These are phyloP conservation scores for Arion vulgaris DNA, from an alignment of 1,140 invertebrate genomes.

Conservation along the genomic window DNA sequence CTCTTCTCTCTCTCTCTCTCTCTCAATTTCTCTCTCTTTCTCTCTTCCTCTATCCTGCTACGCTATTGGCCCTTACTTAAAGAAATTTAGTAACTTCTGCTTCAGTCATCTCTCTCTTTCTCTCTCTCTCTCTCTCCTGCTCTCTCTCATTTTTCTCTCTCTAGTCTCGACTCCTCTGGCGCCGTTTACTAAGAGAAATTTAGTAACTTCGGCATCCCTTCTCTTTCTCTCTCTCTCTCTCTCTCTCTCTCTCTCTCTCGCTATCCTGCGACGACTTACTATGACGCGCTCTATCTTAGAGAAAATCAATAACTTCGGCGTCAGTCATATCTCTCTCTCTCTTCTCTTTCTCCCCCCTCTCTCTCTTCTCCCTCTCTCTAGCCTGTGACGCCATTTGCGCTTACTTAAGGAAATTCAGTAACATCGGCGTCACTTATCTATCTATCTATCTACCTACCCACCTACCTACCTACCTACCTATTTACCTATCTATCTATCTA, in stretches of 20 bases:
- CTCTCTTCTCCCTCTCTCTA: too few species aligned
- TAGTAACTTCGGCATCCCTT: too few species aligned
- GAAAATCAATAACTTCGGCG: slow-evolving; percentile 10
- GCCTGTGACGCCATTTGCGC: too few species aligned
- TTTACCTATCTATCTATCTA: not conserved
- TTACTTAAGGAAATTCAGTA: too few species aligned
- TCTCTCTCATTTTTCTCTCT: too few species aligned
- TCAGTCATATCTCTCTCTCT: not conserved
- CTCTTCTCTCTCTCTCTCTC: not conserved
- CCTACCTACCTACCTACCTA: not conserved
- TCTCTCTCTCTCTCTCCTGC: slow-evolving; percentile 17
- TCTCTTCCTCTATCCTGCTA: slow-evolving; percentile 7
- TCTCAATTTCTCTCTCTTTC: not conserved
- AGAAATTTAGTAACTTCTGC: slow-evolving; percentile 13
- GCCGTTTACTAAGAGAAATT: too few species aligned
- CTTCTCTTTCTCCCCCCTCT: not conserved
- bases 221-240: not conserved
- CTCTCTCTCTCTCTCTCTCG: not conserved
- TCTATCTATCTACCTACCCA: not conserved
- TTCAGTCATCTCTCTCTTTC: not conserved
- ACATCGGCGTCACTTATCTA: too few species aligned
- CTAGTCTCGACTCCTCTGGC: too few species aligned
- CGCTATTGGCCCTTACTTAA: too few species aligned
- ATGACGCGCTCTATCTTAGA: too few species aligned
- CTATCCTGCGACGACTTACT: too few species aligned